Evolutionary conservation across 2,113 vertebrate species (phyloP).

Genomic region (Anhinga anhinga): DNA sequence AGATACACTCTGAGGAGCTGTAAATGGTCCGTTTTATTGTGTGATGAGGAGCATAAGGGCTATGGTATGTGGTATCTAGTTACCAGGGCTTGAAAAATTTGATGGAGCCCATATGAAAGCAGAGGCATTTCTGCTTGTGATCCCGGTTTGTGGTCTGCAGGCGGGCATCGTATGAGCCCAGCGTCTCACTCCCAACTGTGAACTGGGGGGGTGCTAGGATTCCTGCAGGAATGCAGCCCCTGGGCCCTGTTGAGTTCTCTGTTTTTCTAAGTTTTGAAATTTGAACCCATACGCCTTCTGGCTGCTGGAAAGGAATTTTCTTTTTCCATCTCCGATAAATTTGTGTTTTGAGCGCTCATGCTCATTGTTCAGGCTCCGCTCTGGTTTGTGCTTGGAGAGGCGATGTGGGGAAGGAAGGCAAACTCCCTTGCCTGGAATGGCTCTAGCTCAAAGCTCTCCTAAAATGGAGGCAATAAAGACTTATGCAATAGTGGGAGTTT

Average conservation of each 20-base stretch:
- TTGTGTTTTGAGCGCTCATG: not conserved
- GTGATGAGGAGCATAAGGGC: not conserved
- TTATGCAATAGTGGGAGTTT: not conserved
- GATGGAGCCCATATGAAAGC: not conserved
- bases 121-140: not conserved
- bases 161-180: not conserved
- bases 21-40: not conserved
- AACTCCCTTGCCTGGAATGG: not conserved
- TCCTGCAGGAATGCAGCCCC: not conserved
- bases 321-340: not conserved
- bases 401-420: not conserved
- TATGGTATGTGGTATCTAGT: not conserved
- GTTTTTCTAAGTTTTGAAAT: slow-evolving; percentile 3
- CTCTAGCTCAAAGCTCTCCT: not conserved
- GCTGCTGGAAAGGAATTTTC: slow-evolving; percentile 9
- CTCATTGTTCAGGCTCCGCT: not conserved
- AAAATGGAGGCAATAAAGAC: not conserved
- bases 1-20: not conserved
- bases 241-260: not conserved
- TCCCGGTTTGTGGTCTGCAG: not conserved
- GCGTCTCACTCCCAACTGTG: not conserved
- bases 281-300: not conserved
- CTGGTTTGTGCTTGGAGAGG: not conserved
- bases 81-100: not conserved
- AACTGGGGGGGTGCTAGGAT: not conserved